Conservation (phyloP, 2,797 vertebrate genomes). For the Coregonus ussuriensis region DNA sequence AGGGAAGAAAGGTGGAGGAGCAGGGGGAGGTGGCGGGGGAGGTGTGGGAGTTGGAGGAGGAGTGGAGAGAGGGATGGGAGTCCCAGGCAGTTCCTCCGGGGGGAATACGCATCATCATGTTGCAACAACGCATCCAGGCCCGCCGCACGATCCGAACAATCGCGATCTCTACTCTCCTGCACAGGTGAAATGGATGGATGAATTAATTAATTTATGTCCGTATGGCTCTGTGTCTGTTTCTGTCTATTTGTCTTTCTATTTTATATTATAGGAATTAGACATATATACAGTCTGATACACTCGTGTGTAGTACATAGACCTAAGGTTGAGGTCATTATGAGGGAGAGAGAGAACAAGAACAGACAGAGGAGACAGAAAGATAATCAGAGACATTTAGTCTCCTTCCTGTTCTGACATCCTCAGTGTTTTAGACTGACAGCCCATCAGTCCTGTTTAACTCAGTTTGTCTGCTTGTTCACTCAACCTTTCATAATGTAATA, state of each 20-base stretch:
- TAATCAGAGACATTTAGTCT: not conserved
- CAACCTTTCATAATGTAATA: slow-evolving; percentile 17
- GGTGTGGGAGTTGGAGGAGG: slow-evolving; percentile 54
- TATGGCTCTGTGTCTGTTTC: not conserved
- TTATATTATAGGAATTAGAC: no score
- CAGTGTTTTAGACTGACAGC: slow-evolving; percentile 33
- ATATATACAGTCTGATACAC: no score
- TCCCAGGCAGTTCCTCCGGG: slow-evolving; percentile 13
- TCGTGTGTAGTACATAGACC: no score
- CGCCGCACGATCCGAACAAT: slow-evolving; percentile 66
- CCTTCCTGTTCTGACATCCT: slow-evolving; percentile 11
- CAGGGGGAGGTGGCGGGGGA: slow-evolving; percentile 52
- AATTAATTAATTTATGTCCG: not conserved
- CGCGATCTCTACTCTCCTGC: slow-evolving; percentile 86
- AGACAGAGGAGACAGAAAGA: slow-evolving; percentile 21
- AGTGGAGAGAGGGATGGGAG: slow-evolving; percentile 16
- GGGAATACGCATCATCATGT: slow-evolving; percentile 28
- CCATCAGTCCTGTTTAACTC: slow-evolving; percentile 5
- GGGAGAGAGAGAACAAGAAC: not conserved
- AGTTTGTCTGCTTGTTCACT: slow-evolving; percentile 26
- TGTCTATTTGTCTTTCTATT: not conserved
- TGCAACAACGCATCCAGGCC: slow-evolving; percentile 48
- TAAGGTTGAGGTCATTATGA: not conserved
- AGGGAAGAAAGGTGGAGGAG: slow-evolving; percentile 44
- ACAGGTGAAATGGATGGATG: slow-evolving; percentile 73